Conservation (phyloP, 2,113 vertebrate genomes). For the Diphyllodes magnificus region DNA sequence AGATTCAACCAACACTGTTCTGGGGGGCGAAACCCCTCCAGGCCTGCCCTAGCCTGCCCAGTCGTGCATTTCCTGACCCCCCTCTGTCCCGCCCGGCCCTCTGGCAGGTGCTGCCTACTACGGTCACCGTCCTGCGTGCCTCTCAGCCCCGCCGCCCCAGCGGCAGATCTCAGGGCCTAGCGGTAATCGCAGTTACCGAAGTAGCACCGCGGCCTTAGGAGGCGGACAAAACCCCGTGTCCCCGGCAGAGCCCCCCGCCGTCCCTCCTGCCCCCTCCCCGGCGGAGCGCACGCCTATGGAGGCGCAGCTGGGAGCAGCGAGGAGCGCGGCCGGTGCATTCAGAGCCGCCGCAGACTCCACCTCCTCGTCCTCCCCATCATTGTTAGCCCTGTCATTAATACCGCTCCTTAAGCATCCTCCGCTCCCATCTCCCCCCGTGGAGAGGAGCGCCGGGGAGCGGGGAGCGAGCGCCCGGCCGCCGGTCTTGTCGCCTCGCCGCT, state of each 20-base stretch:
- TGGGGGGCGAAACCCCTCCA: accelerated
- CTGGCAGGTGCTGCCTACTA: neutral
- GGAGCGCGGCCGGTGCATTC: neutral
- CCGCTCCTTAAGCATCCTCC: conserved; percentile 4
- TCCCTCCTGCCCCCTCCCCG: conserved; percentile 7
- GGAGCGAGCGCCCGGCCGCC: neutral
- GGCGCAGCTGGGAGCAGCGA: neutral
- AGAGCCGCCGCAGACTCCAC: conserved; percentile 30
- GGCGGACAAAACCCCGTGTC: neutral
- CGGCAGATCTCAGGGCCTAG: neutral
- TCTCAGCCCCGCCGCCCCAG: neutral
- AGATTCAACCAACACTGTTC: neutral
- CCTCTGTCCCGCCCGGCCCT: neutral
- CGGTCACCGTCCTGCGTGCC: neutral
- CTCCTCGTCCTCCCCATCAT: conserved; percentile 20
- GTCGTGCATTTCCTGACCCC: neutral
- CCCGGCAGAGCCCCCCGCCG: neutral
- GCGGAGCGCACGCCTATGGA: conserved; percentile 24
- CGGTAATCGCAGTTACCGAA: neutral
- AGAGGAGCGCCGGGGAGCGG: neutral
- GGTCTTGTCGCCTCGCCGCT: neutral
- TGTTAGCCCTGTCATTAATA: conserved; percentile 48
- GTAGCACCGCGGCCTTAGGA: neutral
- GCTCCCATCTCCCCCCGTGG: neutral
- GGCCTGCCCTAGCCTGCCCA: neutral